phyloP scores from a whole-genome alignment of 2,797 vertebrate species.

The Danio albolineatus region DNA sequence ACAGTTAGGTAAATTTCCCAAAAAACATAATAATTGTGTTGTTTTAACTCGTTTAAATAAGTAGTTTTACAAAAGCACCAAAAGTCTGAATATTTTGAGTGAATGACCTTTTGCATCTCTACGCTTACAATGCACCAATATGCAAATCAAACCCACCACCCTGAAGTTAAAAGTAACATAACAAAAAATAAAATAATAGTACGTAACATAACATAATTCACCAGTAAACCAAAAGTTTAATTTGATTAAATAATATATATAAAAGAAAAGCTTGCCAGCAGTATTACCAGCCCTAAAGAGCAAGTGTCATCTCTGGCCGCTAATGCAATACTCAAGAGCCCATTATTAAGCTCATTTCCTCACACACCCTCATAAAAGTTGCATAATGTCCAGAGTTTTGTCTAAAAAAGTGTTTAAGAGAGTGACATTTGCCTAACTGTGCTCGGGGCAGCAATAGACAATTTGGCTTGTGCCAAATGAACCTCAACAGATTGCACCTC shows the following conservation, averaged over 20 bases:
- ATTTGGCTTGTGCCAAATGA: background rate
- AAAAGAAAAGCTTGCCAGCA: background rate
- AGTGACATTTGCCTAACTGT: slow-evolving; percentile 1
- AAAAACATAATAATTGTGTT: no score
- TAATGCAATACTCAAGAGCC: background rate
- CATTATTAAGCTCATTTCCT: background rate
- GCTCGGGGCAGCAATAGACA: background rate
- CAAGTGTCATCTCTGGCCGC: background rate
- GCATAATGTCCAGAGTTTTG: background rate
- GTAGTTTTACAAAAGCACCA: no score
- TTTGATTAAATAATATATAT: background rate
- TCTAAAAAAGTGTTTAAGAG: background rate
- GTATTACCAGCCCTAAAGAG: background rate
- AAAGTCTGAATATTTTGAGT: no score
- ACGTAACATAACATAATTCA: no score
- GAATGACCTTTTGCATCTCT: no score
- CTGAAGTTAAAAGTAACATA: background rate
- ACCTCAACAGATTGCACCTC: slow-evolving; percentile 1
- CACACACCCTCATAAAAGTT: background rate
- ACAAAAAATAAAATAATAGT: no score
- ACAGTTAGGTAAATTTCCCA: no score
- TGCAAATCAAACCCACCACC: background rate
- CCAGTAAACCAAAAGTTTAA: background rate
- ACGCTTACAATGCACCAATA: no score
- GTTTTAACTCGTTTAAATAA: no score